These are phyloP conservation scores for Desoria tigrina DNA, from an alignment of 2,888 invertebrate genomes.

Conservation along the genomic window DNA sequence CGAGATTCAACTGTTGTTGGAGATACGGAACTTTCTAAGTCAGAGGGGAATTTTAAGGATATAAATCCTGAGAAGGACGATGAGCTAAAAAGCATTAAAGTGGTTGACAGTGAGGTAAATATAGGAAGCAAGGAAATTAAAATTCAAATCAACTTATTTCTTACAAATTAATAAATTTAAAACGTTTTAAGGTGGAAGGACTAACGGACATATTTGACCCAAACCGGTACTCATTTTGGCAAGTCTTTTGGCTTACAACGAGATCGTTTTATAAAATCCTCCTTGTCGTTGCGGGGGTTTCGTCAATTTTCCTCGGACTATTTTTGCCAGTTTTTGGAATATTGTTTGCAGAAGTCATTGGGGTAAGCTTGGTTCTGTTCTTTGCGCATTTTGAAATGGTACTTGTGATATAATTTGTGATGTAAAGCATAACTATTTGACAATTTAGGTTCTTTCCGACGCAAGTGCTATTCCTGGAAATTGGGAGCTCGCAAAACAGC, in stretches of 20 bases:
- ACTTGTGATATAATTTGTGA: background rate
- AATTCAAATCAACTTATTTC: too few species aligned
- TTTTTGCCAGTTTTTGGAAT: slow-evolving; percentile 28
- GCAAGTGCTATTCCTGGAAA: slow-evolving; percentile 14
- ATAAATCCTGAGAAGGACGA: too few species aligned
- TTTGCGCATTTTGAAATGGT: background rate
- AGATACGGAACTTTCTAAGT: background rate
- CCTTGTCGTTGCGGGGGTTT: slow-evolving; percentile 1
- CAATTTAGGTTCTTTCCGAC: background rate
- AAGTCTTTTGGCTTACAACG: slow-evolving; percentile 2
- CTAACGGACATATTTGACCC: background rate
- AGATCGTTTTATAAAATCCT: slow-evolving; percentile 9
- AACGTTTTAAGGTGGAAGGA: background rate
- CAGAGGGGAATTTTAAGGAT: background rate
- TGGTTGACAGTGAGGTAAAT: background rate
- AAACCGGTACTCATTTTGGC: background rate
- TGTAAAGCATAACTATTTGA: too few species aligned
- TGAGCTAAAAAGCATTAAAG: too few species aligned
- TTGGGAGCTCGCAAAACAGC: slow-evolving; percentile 11
- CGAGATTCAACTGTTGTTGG: background rate
- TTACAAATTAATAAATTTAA: too few species aligned
- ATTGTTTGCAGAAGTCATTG: slow-evolving; percentile 24
- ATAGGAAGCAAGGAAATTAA: background rate
- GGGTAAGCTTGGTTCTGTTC: background rate
- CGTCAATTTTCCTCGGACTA: slow-evolving; percentile 19